Evolutionary conservation across 2,797 vertebrate species (phyloP).

Genomic region (Gymnopithys bicolor): DNA sequence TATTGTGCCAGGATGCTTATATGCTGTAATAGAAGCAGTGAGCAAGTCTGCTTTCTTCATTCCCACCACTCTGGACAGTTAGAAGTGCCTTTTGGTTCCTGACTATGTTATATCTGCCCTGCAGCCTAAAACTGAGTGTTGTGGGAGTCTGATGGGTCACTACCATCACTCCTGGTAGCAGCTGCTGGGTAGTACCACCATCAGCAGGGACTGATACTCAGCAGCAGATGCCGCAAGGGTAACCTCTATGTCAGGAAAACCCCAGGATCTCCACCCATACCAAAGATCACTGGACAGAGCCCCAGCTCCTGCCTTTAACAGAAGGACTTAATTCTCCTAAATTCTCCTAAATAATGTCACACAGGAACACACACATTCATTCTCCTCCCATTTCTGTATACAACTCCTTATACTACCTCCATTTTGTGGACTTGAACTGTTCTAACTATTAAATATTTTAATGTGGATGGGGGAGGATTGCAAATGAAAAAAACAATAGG

Average conservation of each 20-base stretch:
- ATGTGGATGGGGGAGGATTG: neutral
- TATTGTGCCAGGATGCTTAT: neutral
- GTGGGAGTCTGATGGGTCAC: neutral
- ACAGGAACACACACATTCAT: too few species aligned
- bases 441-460: neutral
- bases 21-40: neutral
- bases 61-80: neutral
- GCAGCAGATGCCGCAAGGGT: neutral
- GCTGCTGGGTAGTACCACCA: neutral
- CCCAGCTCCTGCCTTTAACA: neutral
- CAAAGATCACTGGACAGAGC: fast-evolving
- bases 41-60: neutral
- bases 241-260: neutral
- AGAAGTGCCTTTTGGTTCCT: neutral
- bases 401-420: neutral
- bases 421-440: neutral
- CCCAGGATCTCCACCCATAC: neutral
- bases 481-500: neutral
- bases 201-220: neutral
- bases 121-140: neutral
- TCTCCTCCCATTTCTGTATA: neutral
- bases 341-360: neutral
- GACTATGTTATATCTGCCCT: neutral
- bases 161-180: neutral
- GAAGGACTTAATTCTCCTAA: neutral